Evolutionary conservation across 2,888 invertebrate genomes (phyloP), one percentile per base, ranked within the genome.

Genomic region (Hybos culiciformis): DNA sequence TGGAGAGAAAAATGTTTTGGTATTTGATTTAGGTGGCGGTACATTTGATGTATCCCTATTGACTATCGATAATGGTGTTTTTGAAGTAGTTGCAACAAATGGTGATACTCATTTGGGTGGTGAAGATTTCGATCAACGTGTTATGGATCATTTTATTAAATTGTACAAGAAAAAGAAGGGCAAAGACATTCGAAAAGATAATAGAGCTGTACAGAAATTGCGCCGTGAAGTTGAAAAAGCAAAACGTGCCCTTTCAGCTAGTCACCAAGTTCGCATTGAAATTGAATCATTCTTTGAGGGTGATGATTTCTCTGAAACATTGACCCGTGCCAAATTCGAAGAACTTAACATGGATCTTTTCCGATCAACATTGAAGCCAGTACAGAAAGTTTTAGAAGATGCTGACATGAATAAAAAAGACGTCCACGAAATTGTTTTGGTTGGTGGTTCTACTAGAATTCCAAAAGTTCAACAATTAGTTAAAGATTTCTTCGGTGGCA

Each of bases 321-420:
- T 98, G 46, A 97, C 97, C 56, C 80, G 98, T 62, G 97, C 97
- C 58, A 97, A 96, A 70, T 98, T 98, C 63, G 96, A 97, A 65
- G 96, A 97, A 68, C 71, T 97, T 63, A 97, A 97, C 75, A 88
- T 93, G 88, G 83, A 83, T 61, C 71, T 83, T 36, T 83, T 83
- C 77, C 79, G 88, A 56, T 88, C 90, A 7, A 94, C 94, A 20
- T 74, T 94, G 71, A 91, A 92, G 66, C 93, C 93, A 4, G 93
- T 96, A 7, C 85, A 91, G 66, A 91, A 91, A 66, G 91, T 97
- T 11, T 70, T 99, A 59, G 94, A 96, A 66, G 98, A 99, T 69
- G 91, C 94, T n/a, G 96, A 96, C 64, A 86, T 98, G 83, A 90
- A 90, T 72, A 96, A 94, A 67, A 88, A 90, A 57, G 96, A 98